Conservation (phyloP, 2,797 vertebrate genomes). For the Numenius phaeopus region DNA sequence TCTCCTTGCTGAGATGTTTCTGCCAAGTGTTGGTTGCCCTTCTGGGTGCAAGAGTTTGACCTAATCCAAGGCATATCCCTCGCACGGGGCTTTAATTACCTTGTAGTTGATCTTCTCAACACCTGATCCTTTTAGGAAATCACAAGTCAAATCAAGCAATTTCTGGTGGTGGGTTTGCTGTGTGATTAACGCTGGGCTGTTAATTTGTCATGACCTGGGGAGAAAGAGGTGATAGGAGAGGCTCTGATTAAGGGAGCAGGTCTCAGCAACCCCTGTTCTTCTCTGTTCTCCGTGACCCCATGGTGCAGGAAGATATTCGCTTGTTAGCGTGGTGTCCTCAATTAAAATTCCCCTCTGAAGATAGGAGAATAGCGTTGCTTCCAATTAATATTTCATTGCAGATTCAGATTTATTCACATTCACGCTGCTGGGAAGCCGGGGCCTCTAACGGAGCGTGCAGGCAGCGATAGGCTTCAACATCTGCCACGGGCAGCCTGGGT, state of each 20-base stretch:
- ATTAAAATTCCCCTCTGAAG: slow-evolving; percentile 21
- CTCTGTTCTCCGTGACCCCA: rapidly evolving
- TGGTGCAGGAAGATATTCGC: background rate
- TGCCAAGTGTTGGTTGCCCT: background rate
- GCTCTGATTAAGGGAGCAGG: background rate
- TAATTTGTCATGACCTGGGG: background rate
- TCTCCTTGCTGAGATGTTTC: background rate
- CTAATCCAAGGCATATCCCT: background rate
- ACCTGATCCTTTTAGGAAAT: background rate
- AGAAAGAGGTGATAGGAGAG: background rate
- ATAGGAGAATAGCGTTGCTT: background rate
- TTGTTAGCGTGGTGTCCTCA: background rate
- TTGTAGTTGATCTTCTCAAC: background rate
- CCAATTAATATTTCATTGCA: slow-evolving; percentile 36
- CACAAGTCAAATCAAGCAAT: background rate
- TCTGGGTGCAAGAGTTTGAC: background rate
- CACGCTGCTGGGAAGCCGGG: background rate
- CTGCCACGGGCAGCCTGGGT: slow-evolving; percentile 3
- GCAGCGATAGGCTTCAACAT: slow-evolving; percentile 6
- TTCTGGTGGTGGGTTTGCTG: background rate
- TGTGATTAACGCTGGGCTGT: background rate
- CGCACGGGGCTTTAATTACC: background rate
- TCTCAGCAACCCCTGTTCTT: background rate
- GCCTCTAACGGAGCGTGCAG: background rate
- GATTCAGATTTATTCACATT: background rate